A percentile compares a stretch with the other conserved stretches of the same genome.
phyloP scores from a whole-genome alignment of 1,140 invertebrate species.

The Nylanderia fulva region DNA sequence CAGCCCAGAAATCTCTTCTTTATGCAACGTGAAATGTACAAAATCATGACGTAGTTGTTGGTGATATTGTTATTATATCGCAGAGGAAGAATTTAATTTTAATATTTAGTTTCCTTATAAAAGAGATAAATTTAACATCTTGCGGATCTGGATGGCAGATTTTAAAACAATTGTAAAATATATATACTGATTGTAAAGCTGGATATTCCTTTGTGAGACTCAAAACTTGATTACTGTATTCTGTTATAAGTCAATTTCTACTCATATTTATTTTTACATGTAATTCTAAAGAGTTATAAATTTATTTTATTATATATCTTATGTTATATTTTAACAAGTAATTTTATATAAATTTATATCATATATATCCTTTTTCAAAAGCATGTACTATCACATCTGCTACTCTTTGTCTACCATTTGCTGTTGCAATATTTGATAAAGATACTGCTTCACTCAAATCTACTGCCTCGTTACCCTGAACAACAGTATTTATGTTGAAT shows the following conservation, averaged over 20 bases:
- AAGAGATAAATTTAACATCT: constrained; percentile 96
- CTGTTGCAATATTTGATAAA: constrained; percentile 72
- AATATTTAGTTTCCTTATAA: constrained; percentile 96
- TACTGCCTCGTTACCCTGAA: constrained; percentile 82
- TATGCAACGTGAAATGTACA: constrained; percentile 87
- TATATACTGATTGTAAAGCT: constrained; percentile 91
- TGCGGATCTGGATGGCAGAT: constrained; percentile 93
- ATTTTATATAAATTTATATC: background rate
- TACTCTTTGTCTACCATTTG: constrained; percentile 86
- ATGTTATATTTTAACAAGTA: background rate
- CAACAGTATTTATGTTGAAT: constrained; percentile 86
- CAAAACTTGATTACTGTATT: constrained; percentile 95
- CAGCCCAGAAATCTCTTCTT: constrained; percentile 88
- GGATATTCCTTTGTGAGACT: constrained; percentile 91
- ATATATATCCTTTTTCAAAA: constrained; percentile 86
- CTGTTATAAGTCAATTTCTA: constrained; percentile 90
- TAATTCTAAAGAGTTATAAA: background rate
- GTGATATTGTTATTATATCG: constrained; percentile 91
- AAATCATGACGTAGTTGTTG: constrained; percentile 89
- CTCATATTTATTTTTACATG: background rate
- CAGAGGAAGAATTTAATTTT: constrained; percentile 88
- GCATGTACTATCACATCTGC: constrained; percentile 88
- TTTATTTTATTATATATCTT: background rate
- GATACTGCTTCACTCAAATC: constrained; percentile 78
- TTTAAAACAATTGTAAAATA: constrained; percentile 95